Conservation (phyloP, 2,113 vertebrate genomes). For the Carollia perspicillata region DNA sequence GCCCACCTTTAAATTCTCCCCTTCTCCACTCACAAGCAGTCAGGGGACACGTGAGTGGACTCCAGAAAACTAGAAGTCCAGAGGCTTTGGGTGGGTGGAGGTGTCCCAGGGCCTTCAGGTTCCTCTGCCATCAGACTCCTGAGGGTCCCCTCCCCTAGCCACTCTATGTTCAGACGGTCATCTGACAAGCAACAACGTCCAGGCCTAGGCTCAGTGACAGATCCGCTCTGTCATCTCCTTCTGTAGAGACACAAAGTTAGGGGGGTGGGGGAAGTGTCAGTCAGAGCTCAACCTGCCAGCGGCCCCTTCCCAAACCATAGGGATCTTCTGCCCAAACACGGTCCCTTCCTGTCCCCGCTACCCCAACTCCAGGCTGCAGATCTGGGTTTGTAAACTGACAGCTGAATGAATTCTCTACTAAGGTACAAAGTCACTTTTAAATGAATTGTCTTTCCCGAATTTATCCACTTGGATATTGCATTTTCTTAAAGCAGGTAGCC, state of each 20-base stretch:
- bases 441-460: not conserved
- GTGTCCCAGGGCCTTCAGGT: not conserved
- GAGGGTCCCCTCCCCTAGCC: not conserved
- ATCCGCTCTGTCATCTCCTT: slow-evolving; percentile 95
- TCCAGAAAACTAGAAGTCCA: slow-evolving; percentile 37
- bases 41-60: not conserved
- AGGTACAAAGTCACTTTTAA: not conserved
- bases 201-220: slow-evolving; percentile 83
- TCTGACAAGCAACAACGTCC: not conserved
- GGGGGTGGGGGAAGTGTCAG: not conserved
- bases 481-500: not conserved
- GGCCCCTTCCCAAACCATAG: not conserved
- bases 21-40: not conserved
- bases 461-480: not conserved
- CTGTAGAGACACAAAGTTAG: slow-evolving; percentile 79
- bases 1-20: not conserved
- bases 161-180: slow-evolving; percentile 34
- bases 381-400: not conserved
- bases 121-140: slow-evolving; percentile 20
- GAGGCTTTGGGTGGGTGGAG: not conserved
- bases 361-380: not conserved
- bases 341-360: not conserved
- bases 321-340: not conserved
- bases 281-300: not conserved
- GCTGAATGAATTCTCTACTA: not conserved